Base-by-base conservation (phyloP, 2,888 invertebrate genomes). In the Phortica magna region DNA sequence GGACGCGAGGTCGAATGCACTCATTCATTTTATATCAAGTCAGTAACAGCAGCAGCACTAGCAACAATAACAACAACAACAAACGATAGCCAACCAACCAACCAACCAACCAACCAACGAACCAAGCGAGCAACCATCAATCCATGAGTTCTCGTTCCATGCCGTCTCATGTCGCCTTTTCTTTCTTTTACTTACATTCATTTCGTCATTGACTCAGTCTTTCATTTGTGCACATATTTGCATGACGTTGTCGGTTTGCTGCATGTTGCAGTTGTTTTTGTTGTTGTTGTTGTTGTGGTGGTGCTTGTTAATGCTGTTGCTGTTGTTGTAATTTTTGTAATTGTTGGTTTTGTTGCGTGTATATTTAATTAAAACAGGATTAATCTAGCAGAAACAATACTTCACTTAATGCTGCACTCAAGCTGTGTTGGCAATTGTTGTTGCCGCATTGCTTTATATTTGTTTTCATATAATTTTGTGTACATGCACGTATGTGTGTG, bases 351-450 rank as follows among this genome's bases (percentile, higher is more conserved):
- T 85, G 88, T 88, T 88, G 89, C 88, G 89, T 87, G 85, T 89
- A 86, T 86, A 86, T 86, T 86, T 86, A 86, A 86, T 86, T 86
- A 86, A 86, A 86, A 89, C 85, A 83, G 89, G 88, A 86, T 86
- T 86, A 86, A 86, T 86, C 85, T 86, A 86, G 89, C 85, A 86
- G 89, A 86, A 86, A 89, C 85, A 86, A 89, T 86, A 88, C 85
- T 86, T 86, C 89, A 86, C 85, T 86, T 89, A 86, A 86, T 86
- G 89, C 85, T 84, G 83, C 82, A 76, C 68, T 79, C 55, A 39
- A 17, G 31, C 17, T 55, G 41, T 55, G 31, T 31, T 31, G 2
- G 31, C 31, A 31, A 31, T 31, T 31, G 31, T 31, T 31, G 31
- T 31, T 31, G 31, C 31, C 31, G 1, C 31, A n/a, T n/a, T n/a